Conservation (phyloP, 2,113 vertebrate genomes). For the Manacus vitellinus region DNA sequence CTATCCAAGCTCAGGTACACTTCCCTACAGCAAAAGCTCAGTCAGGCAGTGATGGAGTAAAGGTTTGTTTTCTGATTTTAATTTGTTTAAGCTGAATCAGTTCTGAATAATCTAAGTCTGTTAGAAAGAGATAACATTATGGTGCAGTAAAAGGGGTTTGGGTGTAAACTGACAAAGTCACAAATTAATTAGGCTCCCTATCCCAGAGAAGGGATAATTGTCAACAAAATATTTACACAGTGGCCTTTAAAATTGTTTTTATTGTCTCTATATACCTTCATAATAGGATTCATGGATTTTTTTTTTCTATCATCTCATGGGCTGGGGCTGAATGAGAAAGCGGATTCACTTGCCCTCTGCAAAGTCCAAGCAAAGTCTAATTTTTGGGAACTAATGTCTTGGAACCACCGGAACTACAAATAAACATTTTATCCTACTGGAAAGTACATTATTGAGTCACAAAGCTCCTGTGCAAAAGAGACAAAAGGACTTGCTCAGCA, state of each 20-base stretch:
- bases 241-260: neutral
- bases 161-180: neutral
- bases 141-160: neutral
- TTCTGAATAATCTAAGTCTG: neutral
- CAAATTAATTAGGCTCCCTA: neutral
- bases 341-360: neutral
- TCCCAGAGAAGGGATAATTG: neutral
- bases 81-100: neutral
- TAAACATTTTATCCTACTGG: neutral
- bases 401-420: neutral
- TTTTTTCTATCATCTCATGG: neutral
- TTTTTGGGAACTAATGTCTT: neutral
- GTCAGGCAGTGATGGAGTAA: neutral
- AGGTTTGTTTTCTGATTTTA: neutral
- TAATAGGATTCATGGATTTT: neutral
- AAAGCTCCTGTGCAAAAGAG: neutral
- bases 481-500: neutral
- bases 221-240: neutral
- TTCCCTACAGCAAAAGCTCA: neutral
- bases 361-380: neutral
- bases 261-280: neutral
- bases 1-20: neutral
- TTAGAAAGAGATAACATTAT: neutral
- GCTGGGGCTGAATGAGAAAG: neutral
- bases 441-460: neutral